Base-by-base conservation (phyloP, 2,797 vertebrate species). In the Acipenser ruthenus region DNA sequence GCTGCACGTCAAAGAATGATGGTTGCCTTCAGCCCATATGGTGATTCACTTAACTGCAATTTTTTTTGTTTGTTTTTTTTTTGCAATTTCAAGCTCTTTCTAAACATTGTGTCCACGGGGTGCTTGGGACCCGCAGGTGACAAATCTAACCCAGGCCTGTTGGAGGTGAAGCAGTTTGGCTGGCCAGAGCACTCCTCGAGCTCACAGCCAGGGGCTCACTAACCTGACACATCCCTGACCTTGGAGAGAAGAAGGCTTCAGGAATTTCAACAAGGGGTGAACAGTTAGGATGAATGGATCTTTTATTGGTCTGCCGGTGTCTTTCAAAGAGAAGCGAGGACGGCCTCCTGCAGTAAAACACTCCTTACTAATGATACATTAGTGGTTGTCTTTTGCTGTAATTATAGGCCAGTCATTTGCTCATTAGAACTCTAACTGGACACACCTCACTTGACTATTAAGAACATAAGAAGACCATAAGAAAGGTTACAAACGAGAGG, bases 21-120 rank as follows among this genome's bases (percentile, higher is more conserved):
- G 80, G 83, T 81, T 83, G 79, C 79, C 79, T 82, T 75, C 75
- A 75, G 75, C 78, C 15, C 86, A 89, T 87, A 83, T 88, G 87
- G 86, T 80, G 82, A 68, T 83, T 89, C 87, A 87, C 81, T 89
- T 86, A 86, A 80, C 72, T 67, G 72, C 15, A 18, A 18, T 18
- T 18, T 18, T 18, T 18, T 1, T 18, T 18, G 18, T 73, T 78
- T 82, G 83, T 84, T 77, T 82, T 83, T 82, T 79, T 76, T 78
- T 75, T 75, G 83, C 81, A 84, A 84, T 83, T 73, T 75, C 79
- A 82, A 72, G 78, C 80, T 68, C 75, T 72, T 59, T 18, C 18
- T 18, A 18, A 18, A 18, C 18, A 18, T 75, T 78, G 82, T 80
- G 82, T 85, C 82, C 82, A 75, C 74, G 71, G 86, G 83, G 83